phyloP scores from a whole-genome alignment of 2,888 invertebrate species.

The Meteorus colon region DNA sequence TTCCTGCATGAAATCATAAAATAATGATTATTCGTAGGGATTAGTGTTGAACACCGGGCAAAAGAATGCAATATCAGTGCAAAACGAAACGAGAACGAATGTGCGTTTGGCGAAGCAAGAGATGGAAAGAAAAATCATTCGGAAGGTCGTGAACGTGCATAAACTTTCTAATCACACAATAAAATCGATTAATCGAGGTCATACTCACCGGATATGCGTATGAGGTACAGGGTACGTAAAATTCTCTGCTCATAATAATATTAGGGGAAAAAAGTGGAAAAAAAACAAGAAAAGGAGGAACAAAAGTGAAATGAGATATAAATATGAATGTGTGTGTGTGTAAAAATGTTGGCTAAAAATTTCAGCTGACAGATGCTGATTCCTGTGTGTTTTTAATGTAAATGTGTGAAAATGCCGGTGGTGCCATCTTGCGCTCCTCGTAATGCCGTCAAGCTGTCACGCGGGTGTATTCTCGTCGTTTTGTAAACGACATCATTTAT shows the following conservation, averaged over 20 bases:
- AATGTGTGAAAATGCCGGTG: constrained; percentile 66
- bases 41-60: not conserved
- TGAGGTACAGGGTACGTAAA: constrained; percentile 70
- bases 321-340: not conserved
- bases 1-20: constrained; percentile 1
- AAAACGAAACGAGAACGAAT: not conserved
- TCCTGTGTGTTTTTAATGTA: constrained; percentile 16
- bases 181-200: constrained; percentile 34
- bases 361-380: constrained; percentile 62
- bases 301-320: constrained; percentile 13
- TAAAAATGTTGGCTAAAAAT: constrained; percentile 50
- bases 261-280: not conserved
- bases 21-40: not conserved
- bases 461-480: constrained; percentile 58
- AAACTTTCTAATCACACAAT: constrained; percentile 44
- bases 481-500: constrained; percentile 45
- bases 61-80: not conserved
- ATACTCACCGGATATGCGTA: constrained; percentile 71
- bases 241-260: constrained; percentile 72
- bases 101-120: not conserved
- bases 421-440: constrained; percentile 66
- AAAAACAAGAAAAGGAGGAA: not conserved
- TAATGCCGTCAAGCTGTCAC: constrained; percentile 66
- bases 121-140: constrained; percentile 3
- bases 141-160: constrained; percentile 36